Conservation (phyloP, 2,113 vertebrate genomes). For the Poicephalus gulielmi region DNA sequence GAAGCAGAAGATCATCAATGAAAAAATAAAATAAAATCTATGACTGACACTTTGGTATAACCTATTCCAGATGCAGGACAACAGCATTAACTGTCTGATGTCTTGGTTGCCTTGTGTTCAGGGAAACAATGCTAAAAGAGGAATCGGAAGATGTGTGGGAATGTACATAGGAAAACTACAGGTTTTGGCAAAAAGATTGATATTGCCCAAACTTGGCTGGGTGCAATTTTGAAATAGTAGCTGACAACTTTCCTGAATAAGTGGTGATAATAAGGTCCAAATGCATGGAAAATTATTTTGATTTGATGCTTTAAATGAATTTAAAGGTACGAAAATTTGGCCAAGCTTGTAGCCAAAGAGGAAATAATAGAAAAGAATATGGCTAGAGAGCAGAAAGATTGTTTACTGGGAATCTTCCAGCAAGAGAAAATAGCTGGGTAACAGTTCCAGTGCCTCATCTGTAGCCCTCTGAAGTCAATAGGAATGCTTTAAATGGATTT, state of each 20-base stretch:
- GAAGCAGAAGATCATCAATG: not conserved
- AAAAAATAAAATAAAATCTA: not conserved
- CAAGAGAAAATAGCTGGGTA: not conserved
- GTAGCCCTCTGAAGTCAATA: not conserved
- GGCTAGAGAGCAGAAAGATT: not conserved
- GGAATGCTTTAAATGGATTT: not conserved
- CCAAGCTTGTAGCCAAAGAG: not conserved
- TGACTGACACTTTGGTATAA: not conserved
- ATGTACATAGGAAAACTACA: not conserved
- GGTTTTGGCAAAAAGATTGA: not conserved
- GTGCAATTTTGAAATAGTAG: not conserved
- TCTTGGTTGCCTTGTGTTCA: not conserved
- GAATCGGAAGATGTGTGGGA: not conserved
- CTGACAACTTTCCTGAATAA: not conserved
- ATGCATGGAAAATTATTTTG: not conserved
- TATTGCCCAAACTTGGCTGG: not conserved
- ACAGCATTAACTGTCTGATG: not conserved
- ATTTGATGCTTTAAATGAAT: not conserved
- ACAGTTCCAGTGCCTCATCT: not conserved
- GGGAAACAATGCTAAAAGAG: not conserved
- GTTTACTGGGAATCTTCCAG: not conserved
- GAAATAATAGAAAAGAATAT: not conserved
- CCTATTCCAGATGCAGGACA: not conserved
- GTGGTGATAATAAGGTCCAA: not conserved
- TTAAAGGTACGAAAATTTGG: not conserved